A percentile compares a stretch with the other conserved stretches of the same genome.
phyloP scores from a whole-genome alignment of 2,113 vertebrate genomes.

The Scomber japonicus region DNA sequence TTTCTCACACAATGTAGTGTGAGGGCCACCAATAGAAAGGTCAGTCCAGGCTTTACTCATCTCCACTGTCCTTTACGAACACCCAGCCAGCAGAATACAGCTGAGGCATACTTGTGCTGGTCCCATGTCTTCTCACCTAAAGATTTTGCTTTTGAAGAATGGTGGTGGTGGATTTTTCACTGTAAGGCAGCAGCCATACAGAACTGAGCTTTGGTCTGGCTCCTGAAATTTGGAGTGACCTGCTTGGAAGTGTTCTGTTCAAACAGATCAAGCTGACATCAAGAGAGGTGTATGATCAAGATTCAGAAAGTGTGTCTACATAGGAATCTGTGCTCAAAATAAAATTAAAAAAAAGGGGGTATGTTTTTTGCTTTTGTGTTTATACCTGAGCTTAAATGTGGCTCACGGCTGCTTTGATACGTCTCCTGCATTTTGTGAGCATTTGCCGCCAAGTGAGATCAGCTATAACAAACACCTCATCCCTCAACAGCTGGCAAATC shows the following conservation, averaged over 20 bases:
- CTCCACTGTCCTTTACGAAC: conserved; percentile 24
- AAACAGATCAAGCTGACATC: conserved; percentile 15
- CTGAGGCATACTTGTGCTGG: background rate
- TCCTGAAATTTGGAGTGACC: conserved; percentile 28
- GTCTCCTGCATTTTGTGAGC: background rate
- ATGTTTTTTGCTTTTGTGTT: too few species aligned
- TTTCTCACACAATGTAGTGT: conserved; percentile 5
- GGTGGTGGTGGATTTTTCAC: background rate
- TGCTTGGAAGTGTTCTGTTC: background rate
- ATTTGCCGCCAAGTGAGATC: background rate
- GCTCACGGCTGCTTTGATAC: background rate
- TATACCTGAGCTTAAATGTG: background rate
- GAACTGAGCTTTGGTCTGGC: conserved; percentile 53
- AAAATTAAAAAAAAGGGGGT: too few species aligned
- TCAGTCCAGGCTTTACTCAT: background rate
- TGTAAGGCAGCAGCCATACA: conserved; percentile 10
- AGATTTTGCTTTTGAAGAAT: background rate
- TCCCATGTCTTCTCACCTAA: background rate
- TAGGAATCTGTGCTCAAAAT: too few species aligned
- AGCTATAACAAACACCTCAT: background rate
- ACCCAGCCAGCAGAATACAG: background rate
- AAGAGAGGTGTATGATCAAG: background rate
- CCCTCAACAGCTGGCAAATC: background rate
- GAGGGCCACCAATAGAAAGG: background rate
- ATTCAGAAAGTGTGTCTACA: background rate